Conservation (phyloP, 2,888 invertebrate genomes). For the Andrena chrysosceles region DNA sequence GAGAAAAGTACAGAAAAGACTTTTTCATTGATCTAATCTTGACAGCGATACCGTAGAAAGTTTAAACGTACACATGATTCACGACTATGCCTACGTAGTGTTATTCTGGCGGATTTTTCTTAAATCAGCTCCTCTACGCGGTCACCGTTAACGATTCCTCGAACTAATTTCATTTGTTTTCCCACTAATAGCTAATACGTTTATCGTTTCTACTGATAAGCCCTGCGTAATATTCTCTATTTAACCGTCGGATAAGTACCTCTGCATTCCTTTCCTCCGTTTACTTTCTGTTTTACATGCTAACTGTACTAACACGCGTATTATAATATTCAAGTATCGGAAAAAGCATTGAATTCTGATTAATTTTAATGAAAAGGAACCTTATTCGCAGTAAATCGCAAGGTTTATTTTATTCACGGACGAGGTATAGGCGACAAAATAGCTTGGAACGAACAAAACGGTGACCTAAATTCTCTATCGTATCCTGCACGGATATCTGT, state of each 20-base stretch:
- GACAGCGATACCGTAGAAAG: slow-evolving; percentile 7
- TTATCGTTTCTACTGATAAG: slow-evolving; percentile 2
- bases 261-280: background rate
- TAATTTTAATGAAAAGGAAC: background rate
- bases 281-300: background rate
- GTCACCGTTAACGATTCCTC: background rate
- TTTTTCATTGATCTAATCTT: slow-evolving; percentile 39
- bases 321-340: background rate
- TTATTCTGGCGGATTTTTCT: background rate
- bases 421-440: slow-evolving; percentile 8
- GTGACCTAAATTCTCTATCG: slow-evolving; percentile 34
- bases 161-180: background rate
- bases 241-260: background rate
- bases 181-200: slow-evolving; percentile 12
- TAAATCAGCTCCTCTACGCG: background rate
- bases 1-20: background rate
- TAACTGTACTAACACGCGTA: no score
- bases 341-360: background rate
- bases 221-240: slow-evolving; percentile 3
- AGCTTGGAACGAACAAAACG: slow-evolving; percentile 12
- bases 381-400: background rate
- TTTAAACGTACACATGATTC: slow-evolving; percentile 20
- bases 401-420: background rate
- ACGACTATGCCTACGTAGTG: background rate
- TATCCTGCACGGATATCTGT: slow-evolving; percentile 20